Evolutionary conservation across 2,113 vertebrate species (phyloP).

Genomic region (Azemiops feae): DNA sequence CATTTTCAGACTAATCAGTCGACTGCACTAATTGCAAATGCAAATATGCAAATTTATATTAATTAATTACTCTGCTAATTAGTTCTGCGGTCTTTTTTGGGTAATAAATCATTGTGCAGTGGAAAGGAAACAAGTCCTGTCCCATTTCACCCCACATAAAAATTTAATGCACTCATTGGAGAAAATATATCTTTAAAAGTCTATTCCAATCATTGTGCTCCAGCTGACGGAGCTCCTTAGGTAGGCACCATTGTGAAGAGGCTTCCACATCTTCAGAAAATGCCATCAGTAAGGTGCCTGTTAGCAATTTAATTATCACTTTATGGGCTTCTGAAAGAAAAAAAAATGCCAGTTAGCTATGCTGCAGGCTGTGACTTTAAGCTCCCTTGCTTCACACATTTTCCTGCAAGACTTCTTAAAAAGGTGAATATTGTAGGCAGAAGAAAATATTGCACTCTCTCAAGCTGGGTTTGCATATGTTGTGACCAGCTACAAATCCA

Average conservation of each 20-base stretch:
- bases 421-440: constrained; percentile 16
- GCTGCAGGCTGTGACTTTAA: constrained; percentile 83
- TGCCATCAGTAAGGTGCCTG: constrained; percentile 86
- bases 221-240: constrained; percentile 63
- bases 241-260: constrained; percentile 72
- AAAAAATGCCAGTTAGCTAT: constrained; percentile 73
- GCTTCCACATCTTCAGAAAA: constrained; percentile 72
- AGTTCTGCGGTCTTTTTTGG: constrained; percentile 98
- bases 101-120: constrained; percentile 99
- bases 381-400: constrained; percentile 73
- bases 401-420: constrained; percentile 66
- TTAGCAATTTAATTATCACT: constrained; percentile 98
- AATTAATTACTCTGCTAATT: constrained; percentile 99
- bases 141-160: constrained; percentile 87
- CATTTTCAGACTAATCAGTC: constrained; percentile 99
- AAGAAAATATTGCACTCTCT: constrained; percentile 30
- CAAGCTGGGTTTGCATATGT: not conserved
- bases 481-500: not conserved
- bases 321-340: constrained; percentile 88
- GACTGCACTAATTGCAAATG: constrained; percentile 99
- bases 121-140: constrained; percentile 85
- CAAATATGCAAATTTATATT: constrained; percentile 99
- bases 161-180: constrained; percentile 83
- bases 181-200: constrained; percentile 64
- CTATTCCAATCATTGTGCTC: constrained; percentile 57